Evolutionary conservation across 2,113 vertebrate species (phyloP).

Genomic region (Oenanthe melanoleuca): DNA sequence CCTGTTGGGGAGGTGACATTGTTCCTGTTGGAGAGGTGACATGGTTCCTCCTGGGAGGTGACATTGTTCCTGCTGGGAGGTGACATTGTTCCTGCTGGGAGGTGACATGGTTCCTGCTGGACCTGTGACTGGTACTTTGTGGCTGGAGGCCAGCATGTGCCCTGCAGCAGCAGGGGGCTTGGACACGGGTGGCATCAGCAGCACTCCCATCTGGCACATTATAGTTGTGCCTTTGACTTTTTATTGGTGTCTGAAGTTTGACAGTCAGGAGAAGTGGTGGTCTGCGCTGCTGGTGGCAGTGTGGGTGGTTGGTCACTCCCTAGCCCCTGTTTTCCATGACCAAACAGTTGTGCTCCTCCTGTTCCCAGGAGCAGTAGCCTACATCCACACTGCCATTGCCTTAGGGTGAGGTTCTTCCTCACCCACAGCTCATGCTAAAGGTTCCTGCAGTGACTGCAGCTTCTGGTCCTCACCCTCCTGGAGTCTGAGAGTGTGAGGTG

Average conservation of each 20-base stretch:
- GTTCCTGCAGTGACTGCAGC: background rate
- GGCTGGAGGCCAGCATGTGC: background rate
- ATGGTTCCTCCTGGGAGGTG: too few relatives aligned
- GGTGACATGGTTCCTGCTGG: background rate
- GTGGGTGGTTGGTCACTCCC: background rate
- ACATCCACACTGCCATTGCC: fast-evolving
- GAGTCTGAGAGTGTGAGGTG: background rate
- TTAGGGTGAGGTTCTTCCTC: background rate
- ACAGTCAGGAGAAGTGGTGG: background rate
- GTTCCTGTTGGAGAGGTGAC: too few relatives aligned
- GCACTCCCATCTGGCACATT: fast-evolving
- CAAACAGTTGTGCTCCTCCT: background rate
- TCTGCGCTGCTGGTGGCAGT: background rate
- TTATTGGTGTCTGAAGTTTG: fast-evolving
- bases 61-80: too few relatives aligned
- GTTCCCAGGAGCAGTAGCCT: background rate
- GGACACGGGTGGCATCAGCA: fast-evolving
- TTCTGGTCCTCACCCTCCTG: background rate
- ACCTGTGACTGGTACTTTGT: fast-evolving
- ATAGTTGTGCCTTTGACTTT: background rate
- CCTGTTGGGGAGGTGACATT: too few relatives aligned
- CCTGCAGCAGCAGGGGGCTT: background rate
- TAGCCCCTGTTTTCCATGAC: background rate
- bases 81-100: too few relatives aligned
- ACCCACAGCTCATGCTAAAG: background rate